These are phyloP conservation scores for Apteryx mantelli DNA, from an alignment of 2,113 vertebrate genomes.

Conservation along the genomic window DNA sequence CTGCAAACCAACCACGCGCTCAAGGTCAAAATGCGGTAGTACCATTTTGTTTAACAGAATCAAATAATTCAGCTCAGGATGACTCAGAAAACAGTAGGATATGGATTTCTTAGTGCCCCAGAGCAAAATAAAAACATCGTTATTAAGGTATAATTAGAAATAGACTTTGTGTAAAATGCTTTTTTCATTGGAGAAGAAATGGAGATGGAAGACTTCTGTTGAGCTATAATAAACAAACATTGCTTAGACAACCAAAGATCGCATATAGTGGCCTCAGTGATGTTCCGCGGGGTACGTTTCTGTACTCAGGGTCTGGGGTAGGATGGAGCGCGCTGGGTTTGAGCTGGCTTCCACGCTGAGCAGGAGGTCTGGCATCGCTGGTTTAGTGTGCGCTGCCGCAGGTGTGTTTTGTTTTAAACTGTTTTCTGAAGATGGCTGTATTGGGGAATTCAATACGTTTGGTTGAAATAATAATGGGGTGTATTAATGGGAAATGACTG, in stretches of 20 bases:
- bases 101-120: not conserved
- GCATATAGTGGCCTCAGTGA: not conserved
- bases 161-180: not conserved
- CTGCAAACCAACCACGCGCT: not conserved
- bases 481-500: not conserved
- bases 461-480: not conserved
- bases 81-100: not conserved
- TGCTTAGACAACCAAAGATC: not conserved
- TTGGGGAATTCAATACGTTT: not conserved
- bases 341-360: not conserved
- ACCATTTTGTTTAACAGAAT: not conserved
- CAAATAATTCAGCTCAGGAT: not conserved
- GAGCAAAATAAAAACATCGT: not conserved
- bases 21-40: not conserved
- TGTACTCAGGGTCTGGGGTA: not conserved
- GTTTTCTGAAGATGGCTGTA: not conserved
- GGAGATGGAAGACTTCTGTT: not conserved
- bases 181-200: not conserved
- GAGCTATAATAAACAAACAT: not conserved
- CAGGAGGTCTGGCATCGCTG: not conserved
- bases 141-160: not conserved
- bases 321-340: no score
- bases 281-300: not conserved
- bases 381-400: no score
- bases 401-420: not conserved